These are phyloP conservation scores for Panzeria rudis DNA, from an alignment of 2,888 invertebrate genomes.

Conservation along the genomic window DNA sequence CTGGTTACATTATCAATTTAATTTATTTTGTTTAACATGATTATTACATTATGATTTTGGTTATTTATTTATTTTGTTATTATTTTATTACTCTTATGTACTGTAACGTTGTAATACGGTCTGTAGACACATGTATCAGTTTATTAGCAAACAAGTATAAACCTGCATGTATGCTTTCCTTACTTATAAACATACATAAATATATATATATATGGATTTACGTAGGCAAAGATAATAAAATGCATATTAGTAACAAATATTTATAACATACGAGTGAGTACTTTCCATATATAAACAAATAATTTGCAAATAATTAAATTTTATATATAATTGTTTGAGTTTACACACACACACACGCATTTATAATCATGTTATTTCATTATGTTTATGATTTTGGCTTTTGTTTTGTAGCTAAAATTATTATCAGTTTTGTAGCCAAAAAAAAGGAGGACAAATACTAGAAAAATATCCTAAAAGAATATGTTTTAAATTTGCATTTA, in stretches of 20 bases:
- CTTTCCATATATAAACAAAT: conserved; percentile 54
- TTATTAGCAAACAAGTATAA: conserved; percentile 33
- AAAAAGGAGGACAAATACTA: neutral
- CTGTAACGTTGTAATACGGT: conserved; percentile 45
- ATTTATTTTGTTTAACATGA: conserved; percentile 71
- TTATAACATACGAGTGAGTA: conserved; percentile 21
- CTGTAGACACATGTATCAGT: conserved; percentile 52
- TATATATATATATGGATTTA: neutral
- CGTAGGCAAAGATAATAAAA: conserved; percentile 18
- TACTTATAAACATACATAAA: neutral
- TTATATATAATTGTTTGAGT: conserved; percentile 45
- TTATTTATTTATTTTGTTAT: conserved; percentile 22
- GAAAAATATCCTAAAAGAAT: neutral
- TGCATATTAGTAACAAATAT: conserved; percentile 54
- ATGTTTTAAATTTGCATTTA: conserved; percentile 50
- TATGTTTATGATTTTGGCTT: conserved; percentile 20
- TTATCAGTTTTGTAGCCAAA: conserved; percentile 33
- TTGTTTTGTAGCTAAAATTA: conserved; percentile 27
- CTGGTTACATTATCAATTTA: conserved; percentile 72
- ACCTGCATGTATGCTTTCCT: neutral
- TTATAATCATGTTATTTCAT: conserved; percentile 12
- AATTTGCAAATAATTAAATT: conserved; percentile 68
- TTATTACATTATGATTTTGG: conserved; percentile 72
- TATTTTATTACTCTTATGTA: conserved; percentile 2
- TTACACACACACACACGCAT: conserved; percentile 15